Evolutionary conservation across 2,888 invertebrate species (phyloP), one percentile per base, ranked within the genome.

Genomic region (Sericinus montela): DNA sequence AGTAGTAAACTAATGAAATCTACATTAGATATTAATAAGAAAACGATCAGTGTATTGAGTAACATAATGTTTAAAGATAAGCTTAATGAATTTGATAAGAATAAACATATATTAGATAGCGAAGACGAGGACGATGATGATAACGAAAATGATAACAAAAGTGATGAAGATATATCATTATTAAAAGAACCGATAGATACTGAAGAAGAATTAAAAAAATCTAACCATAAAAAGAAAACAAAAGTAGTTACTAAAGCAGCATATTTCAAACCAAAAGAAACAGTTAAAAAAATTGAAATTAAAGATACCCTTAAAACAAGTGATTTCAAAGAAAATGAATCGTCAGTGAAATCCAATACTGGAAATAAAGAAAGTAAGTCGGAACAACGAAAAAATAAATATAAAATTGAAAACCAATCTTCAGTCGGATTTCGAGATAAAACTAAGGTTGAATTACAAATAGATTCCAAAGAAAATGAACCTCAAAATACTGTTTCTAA

Each of bases 141-240:
- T 8, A 8, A 25, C 8, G 50, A 52, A 40, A 51, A 34, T 23
- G 55, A 63, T 19, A 52, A 60, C 30, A 55, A 59, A 7, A 54
- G 58, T 25, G 55, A 58, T 14, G 51, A 56, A 0, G 49, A 55
- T 53, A 57, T n/a, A 51, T 59, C 16, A 19, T 25, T 38, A 59
- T 60, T 19, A 37, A 10, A 37, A 4, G 32, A 51, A 49, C 54
- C 46, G 9, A 11, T 32, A 30, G 61, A 60, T 52, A 15, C 28
- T 9, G 45, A 40, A 23, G 8, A 60, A 53, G 38, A 30, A 37
- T 64, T 29, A 11, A 16, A 1, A 45, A 15, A 48, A 38, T 10
- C 11, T 32, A 38, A 38, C 1, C 25, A 14, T 37, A 16, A 30
- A n/a, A 58, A 54, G 45, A 25, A 60, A 34, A 30, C 40, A 10